Base-by-base conservation (phyloP, 2,888 invertebrate genomes). In the Callinectes sapidus region DNA sequence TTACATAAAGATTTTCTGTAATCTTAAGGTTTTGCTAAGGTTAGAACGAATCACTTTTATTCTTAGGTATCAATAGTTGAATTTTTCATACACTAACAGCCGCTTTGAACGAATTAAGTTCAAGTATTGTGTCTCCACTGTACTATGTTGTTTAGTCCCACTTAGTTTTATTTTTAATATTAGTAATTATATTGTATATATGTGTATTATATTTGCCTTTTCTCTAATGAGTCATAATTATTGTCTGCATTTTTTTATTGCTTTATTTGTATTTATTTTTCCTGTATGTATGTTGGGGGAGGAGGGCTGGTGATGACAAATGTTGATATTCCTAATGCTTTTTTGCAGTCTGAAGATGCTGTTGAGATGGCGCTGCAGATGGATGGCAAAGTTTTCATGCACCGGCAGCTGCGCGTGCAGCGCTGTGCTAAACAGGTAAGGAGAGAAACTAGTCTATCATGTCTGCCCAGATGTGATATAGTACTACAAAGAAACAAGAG, bases 341-440 rank as follows among this genome's bases (percentile, higher is more conserved):
- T 66, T 0, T 87, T 93, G 18, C 93, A 93, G 93, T 89, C 91
- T 2, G 35, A 85, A 48, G 93, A 93, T 93, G 91, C 93, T 32
- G 81, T 89, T 48, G 93, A 93, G 54, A 35, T 93, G 81, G 93
- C 91, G 16, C 48, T 93, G 14, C 89, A 81, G 61, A n/a, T 93
- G 61, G 16, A 81, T 42, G 81, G 61, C 3, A 23, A 39, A n/a
- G 28, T 16, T 13, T 91, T 93, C 39, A 89, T n/a, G 91, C 39
- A 48, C 16, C 91, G 91, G n/a, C 55, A 61, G 61, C 61, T 93
- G 32, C 48, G 91, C 54, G 90, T 92, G 23, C 77, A 92, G 48
- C 90, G 92, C 42, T 88, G 85, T 32, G 2, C 32, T 10, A 89
- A 91, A 42, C 90, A 93, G 77, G 93, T 93, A 86, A 66, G 91